Evolutionary conservation across 2,797 vertebrate genomes (phyloP), one percentile per base, ranked within the genome.

Genomic region (Epinephelus coioides): DNA sequence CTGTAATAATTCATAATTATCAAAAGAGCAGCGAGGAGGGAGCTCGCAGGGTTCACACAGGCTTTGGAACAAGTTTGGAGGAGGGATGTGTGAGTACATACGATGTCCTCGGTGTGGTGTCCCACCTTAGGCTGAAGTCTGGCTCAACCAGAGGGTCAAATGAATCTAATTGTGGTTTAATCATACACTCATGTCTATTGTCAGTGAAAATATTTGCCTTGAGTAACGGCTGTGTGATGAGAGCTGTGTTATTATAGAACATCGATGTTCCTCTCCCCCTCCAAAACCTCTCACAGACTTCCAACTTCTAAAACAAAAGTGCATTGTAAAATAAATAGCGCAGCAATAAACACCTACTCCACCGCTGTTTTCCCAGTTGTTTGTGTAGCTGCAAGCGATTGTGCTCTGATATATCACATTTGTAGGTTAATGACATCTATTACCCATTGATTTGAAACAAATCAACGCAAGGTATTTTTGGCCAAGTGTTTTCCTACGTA

Each of bases 1-100:
- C 91, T 92, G 91, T 91, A 89, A 91, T 94, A 95, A 93, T 94
- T 94, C 87, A 91, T 92, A 92, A 93, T 92, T 94, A 91, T 95
- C 82, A 91, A 90, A 93, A 82, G 91, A 91, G 76, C 88, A 72
- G 73, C 3, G 17, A 79, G 77, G 68, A 88, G 82, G 85, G 86
- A 88, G 84, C 86, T 80, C 0, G 23, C 67, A 77, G 84, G 86
- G 91, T 92, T 92, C 88, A 91, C 79, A 51, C 65, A 68, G 76
- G 38, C 80, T 88, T 79, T 82, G 73, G 73, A 79, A 73, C 56
- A 30, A 59, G 68, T 57, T 38, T 49, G 43, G 60, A 61, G 44
- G 73, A 56, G 69, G 78, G 75, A 60, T 78, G 77, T 59, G 69
- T 69, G 73, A 61, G 74, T 34, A 12, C 4, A 46, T 49, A 57